Percentiles rank a stretch among this genome's conserved stretches.
Evolutionary conservation across 2,888 invertebrate species (phyloP).

Genomic region (Cephus pygmeus): DNA sequence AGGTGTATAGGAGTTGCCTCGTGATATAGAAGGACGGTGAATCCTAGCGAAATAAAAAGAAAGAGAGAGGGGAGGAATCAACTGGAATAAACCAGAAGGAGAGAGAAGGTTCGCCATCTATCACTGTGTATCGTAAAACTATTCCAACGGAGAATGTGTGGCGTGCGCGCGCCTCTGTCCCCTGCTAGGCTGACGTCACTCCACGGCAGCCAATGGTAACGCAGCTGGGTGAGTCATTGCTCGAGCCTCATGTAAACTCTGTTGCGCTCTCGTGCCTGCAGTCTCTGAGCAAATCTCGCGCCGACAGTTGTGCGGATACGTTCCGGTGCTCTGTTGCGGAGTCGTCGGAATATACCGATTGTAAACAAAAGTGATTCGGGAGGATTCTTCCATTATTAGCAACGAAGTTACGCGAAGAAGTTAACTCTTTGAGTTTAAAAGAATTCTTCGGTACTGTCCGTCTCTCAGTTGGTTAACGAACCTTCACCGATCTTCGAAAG

Average conservation of each 20-base stretch:
- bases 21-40: conserved; percentile 1
- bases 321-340: not conserved
- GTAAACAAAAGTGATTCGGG: not conserved
- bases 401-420: not conserved
- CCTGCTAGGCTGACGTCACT: conserved; percentile 44
- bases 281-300: conserved; percentile 29
- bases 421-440: not conserved
- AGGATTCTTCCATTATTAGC: not conserved
- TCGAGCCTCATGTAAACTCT: conserved; percentile 54
- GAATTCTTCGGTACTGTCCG: not conserved
- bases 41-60: conserved; percentile 6
- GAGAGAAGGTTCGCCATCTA: conserved; percentile 20
- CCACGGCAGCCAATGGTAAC: conserved; percentile 41
- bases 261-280: conserved; percentile 44
- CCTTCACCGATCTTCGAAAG: not conserved
- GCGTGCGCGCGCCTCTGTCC: conserved; percentile 21
- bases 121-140: not conserved
- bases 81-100: conserved; percentile 19
- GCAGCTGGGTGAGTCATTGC: conserved; percentile 47
- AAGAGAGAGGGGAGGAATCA: not conserved
- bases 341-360: not conserved
- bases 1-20: conserved; percentile 18
- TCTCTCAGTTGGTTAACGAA: not conserved
- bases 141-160: conserved; percentile 9
- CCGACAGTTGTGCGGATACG: not conserved